Evolutionary conservation across 2,113 vertebrate species (phyloP).

Genomic region (Donacobius atricapilla): DNA sequence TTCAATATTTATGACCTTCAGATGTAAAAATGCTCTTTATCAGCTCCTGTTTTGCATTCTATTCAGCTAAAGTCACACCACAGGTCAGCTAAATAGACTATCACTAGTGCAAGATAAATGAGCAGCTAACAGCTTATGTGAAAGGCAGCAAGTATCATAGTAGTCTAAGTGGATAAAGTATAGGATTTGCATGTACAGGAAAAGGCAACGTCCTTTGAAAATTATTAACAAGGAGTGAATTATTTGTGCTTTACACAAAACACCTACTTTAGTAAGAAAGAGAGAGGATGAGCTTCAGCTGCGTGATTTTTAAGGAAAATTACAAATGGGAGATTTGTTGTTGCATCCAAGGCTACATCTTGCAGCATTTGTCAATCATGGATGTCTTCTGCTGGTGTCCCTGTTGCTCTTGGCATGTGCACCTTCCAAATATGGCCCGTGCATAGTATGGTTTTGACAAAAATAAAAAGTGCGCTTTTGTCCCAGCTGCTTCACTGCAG

Average conservation of each 20-base stretch:
- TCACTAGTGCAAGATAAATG: constrained; percentile 39
- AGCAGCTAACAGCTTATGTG: constrained; percentile 8
- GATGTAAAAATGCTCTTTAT: constrained; percentile 48
- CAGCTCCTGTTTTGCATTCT: constrained; percentile 52
- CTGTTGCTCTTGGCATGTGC: background rate
- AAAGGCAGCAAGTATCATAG: background rate
- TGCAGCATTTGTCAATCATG: background rate
- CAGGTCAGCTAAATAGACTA: constrained; percentile 38
- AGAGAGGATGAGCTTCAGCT: background rate
- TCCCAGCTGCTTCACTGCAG: accelerated
- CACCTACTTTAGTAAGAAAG: background rate
- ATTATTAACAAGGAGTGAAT: background rate
- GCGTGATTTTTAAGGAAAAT: background rate
- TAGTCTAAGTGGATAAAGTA: background rate
- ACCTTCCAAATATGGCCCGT: accelerated
- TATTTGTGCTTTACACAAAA: background rate
- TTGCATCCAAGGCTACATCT: background rate
- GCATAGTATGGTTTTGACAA: background rate
- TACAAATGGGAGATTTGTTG: background rate
- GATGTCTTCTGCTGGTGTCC: background rate
- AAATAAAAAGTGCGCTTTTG: background rate
- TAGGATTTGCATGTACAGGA: background rate
- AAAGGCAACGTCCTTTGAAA: background rate
- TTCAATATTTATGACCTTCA: constrained; percentile 61
- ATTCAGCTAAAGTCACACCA: constrained; percentile 15